These are phyloP conservation scores for Pelagia noctiluca DNA, from an alignment of 30 jellyfish, hydroid and myxozoan species.

Conservation along the genomic window DNA sequence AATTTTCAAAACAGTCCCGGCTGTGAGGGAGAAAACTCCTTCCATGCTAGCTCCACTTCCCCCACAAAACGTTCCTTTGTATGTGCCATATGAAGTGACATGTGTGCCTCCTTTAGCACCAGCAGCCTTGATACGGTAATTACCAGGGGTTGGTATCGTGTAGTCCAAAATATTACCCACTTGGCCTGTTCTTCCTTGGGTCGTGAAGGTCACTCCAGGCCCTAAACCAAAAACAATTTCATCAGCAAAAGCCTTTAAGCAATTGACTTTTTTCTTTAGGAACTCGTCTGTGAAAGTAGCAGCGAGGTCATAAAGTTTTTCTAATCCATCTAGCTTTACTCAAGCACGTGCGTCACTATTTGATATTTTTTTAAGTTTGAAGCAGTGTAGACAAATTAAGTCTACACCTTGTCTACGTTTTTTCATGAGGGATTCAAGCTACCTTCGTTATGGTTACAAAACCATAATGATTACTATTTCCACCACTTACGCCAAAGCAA, in stretches of 20 bases:
- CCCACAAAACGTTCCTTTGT: slow-evolving; percentile 62
- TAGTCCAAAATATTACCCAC: slow-evolving; percentile 17
- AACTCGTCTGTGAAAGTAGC: too few relatives aligned
- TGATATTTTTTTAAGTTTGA: too few relatives aligned
- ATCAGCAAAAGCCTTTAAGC: too few relatives aligned
- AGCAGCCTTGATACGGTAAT: slow-evolving; percentile 43
- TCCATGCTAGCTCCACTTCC: slow-evolving; percentile 53
- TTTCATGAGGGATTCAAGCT: too few relatives aligned
- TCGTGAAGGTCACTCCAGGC: neutral
- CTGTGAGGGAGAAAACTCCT: slow-evolving; percentile 33
- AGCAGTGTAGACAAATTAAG: too few relatives aligned
- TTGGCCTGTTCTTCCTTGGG: slow-evolving; percentile 26
- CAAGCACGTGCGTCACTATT: too few relatives aligned
- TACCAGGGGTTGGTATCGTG: slow-evolving; percentile 16
- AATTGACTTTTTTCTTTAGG: too few relatives aligned
- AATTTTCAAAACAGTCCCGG: slow-evolving; percentile 49
- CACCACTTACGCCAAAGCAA: slow-evolving; percentile 63
- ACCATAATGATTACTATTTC: slow-evolving; percentile 60
- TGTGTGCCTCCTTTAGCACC: slow-evolving; percentile 68
- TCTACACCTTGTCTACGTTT: too few relatives aligned
- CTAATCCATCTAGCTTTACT: too few relatives aligned
- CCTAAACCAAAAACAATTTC: neutral
- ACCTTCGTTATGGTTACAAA: slow-evolving; percentile 15
- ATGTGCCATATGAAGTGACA: slow-evolving; percentile 41
- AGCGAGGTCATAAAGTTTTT: too few relatives aligned